phyloP scores from a whole-genome alignment of 2,113 vertebrate genomes.

The Cranoglanis bouderius region DNA sequence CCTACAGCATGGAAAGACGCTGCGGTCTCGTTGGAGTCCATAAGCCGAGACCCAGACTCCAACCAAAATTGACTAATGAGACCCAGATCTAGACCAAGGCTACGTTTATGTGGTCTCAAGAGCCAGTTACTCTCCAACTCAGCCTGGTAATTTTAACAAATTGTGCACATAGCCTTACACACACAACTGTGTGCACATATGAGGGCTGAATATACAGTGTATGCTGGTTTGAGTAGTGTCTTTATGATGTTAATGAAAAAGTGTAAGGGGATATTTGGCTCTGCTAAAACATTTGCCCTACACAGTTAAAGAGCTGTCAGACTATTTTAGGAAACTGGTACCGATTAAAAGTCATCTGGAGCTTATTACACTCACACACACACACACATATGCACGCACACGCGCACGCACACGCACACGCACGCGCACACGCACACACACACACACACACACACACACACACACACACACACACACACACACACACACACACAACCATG shows the following conservation, averaged over 20 bases:
- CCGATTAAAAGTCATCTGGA: conserved; percentile 74
- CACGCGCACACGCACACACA: conserved; percentile 14
- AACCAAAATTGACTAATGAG: conserved; percentile 31
- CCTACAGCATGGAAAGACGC: conserved; percentile 38
- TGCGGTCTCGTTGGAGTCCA: conserved; percentile 35
- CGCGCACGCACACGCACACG: too few species aligned
- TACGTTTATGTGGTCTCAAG: conserved; percentile 36
- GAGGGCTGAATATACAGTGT: conserved; percentile 28
- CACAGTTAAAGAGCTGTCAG: conserved; percentile 69
- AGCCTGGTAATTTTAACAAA: conserved; percentile 40
- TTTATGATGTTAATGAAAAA: conserved; percentile 51
- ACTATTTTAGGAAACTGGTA: conserved; percentile 78
- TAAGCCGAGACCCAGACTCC: conserved; percentile 31
- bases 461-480: conserved; percentile 32
- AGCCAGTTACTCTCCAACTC: conserved; percentile 28
- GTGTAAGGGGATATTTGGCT: conserved; percentile 70
- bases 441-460: conserved; percentile 15
- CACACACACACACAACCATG: conserved; percentile 12
- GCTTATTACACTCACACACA: conserved; percentile 71
- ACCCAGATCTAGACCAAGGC: conserved; percentile 37
- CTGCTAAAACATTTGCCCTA: conserved; percentile 76
- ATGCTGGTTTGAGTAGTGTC: conserved; percentile 18
- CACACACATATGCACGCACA: conserved; percentile 48
- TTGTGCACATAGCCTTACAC: conserved; percentile 33
- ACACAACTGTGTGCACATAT: conserved; percentile 18